Evolutionary conservation across 2,888 invertebrate genomes (phyloP).

Genomic region (Trichogramma evanescens): DNA sequence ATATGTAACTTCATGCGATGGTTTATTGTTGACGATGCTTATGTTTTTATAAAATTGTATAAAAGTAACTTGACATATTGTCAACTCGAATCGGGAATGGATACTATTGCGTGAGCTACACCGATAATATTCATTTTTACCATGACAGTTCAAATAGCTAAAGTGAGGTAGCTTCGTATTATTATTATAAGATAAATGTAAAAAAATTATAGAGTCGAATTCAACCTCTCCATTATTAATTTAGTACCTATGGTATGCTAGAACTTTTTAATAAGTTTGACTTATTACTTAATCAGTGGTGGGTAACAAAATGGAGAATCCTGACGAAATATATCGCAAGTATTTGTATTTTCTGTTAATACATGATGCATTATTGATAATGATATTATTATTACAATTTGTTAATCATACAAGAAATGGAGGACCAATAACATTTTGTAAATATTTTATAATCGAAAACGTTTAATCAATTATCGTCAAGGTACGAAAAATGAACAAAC

Average conservation of each 20-base stretch:
- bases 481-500: no score
- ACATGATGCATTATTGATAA: conserved; percentile 10
- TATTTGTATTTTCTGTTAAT: conserved; percentile 7
- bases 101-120: no score
- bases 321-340: neutral
- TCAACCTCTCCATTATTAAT: no score
- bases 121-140: neutral
- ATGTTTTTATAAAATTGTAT: no score
- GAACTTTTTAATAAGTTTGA: no score
- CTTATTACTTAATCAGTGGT: no score
- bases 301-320: no score
- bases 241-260: no score
- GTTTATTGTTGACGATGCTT: no score
- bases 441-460: conserved; percentile 9
- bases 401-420: conserved; percentile 13
- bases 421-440: conserved; percentile 22
- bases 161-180: conserved; percentile 11
- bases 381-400: conserved; percentile 3
- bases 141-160: conserved; percentile 19
- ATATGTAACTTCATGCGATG: no score
- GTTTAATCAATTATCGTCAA: conserved; percentile 7
- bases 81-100: no score
- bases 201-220: neutral
- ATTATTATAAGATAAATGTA: conserved; percentile 13
- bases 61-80: no score